phyloP scores from a whole-genome alignment of 2,888 invertebrate genomes.

The Furcula furcula region DNA sequence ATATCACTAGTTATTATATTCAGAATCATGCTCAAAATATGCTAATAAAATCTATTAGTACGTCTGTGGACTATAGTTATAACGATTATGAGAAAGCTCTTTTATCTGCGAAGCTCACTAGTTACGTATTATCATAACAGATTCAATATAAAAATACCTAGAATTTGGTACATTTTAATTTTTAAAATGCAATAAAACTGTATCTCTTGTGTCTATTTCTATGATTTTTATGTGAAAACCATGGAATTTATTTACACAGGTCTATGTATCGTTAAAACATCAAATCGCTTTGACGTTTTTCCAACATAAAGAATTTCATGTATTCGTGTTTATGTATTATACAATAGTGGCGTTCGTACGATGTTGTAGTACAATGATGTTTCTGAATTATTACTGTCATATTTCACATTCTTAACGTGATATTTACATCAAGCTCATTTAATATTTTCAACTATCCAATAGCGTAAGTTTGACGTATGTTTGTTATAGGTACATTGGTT shows the following conservation, averaged over 20 bases:
- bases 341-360: not conserved
- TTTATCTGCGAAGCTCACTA: not conserved
- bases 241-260: constrained; percentile 13
- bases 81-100: not conserved
- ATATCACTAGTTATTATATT: too few relatives aligned
- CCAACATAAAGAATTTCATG: not conserved
- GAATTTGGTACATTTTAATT: constrained; percentile 7
- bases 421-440: too few relatives aligned
- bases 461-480: too few relatives aligned
- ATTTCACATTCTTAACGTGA: too few relatives aligned
- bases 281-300: constrained; percentile 3
- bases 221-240: constrained; percentile 18
- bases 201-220: constrained; percentile 22
- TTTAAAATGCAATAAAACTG: constrained; percentile 24
- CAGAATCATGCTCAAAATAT: constrained; percentile 8
- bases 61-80: not conserved
- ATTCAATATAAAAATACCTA: constrained; percentile 8
- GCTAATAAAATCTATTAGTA: constrained; percentile 6
- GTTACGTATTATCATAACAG: constrained; percentile 4
- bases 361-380: too few relatives aligned
- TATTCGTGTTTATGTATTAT: not conserved
- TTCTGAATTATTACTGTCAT: too few relatives aligned
- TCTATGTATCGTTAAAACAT: constrained; percentile 22
- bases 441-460: too few relatives aligned
- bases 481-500: too few relatives aligned